phyloP scores from a whole-genome alignment of 2,113 vertebrate genomes.

The Halichoerus grypus region DNA sequence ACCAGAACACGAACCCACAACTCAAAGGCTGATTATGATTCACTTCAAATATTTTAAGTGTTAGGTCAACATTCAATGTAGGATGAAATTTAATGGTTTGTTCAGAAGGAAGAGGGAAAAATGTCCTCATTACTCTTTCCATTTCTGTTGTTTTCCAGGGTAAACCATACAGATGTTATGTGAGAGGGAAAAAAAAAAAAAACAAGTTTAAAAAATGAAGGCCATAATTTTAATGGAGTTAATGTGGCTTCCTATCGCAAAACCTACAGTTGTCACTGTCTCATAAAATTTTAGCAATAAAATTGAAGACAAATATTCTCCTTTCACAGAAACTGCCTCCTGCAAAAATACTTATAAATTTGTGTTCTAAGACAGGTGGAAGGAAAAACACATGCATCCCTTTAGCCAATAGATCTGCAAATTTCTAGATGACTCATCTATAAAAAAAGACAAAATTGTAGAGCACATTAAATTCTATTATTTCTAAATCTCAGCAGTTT shows the following conservation, averaged over 20 bases:
- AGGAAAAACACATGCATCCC: not conserved
- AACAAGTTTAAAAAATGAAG: not conserved
- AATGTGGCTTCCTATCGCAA: not conserved
- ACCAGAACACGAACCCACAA: not conserved
- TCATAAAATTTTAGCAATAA: conserved; percentile 48
- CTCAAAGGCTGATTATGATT: conserved; percentile 16
- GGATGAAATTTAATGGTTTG: conserved; percentile 32
- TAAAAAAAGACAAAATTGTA: not conserved
- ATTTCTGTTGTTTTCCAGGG: not conserved
- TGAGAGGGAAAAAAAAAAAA: not conserved
- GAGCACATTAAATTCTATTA: not conserved
- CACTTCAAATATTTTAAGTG: conserved; percentile 61
- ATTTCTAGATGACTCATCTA: not conserved
- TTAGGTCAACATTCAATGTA: conserved; percentile 57
- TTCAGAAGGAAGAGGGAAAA: conserved; percentile 2
- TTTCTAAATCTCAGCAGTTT: not conserved
- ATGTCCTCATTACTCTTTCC: not conserved
- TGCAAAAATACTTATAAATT: conserved; percentile 45
- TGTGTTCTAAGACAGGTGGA: not conserved
- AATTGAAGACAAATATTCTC: conserved; percentile 30
- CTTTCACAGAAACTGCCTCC: not conserved
- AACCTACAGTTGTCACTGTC: conserved; percentile 11
- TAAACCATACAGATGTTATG: not conserved
- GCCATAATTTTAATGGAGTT: not conserved
- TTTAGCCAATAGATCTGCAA: not conserved